Evolutionary conservation across 92 coral and sea anemone genomes (phyloP).

Genomic region (Muricea muricata): DNA sequence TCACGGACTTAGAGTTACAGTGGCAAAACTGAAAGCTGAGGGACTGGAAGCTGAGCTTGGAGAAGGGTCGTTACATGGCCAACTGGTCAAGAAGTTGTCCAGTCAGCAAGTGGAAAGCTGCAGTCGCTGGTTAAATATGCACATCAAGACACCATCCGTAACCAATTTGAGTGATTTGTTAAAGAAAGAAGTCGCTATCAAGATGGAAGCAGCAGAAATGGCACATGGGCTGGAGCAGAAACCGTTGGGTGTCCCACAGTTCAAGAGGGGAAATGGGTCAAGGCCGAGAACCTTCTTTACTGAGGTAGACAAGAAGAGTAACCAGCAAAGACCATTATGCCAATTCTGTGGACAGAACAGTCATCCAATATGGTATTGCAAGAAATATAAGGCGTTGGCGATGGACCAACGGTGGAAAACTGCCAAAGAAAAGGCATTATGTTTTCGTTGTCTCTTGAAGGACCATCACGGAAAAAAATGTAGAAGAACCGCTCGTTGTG

Average conservation of each 20-base stretch:
- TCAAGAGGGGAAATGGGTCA: not conserved
- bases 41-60: not conserved
- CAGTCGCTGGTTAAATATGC: slow-evolving; percentile 6
- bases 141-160: not conserved
- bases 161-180: not conserved
- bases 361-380: slow-evolving; percentile 66
- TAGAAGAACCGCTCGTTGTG: not conserved
- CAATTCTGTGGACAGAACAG: not conserved
- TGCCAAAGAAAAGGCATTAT: slow-evolving; percentile 62
- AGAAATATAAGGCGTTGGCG: slow-evolving; percentile 26
- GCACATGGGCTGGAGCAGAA: not conserved
- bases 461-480: not conserved
- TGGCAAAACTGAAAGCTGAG: not conserved
- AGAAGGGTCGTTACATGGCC: not conserved
- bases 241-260: not conserved
- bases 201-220: not conserved
- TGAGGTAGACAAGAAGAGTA: not conserved
- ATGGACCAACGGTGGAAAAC: slow-evolving; percentile 54
- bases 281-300: not conserved
- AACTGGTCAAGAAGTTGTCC: slow-evolving; percentile 1
- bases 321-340: not conserved
- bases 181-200: not conserved
- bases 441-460: slow-evolving; percentile 59
- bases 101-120: slow-evolving; percentile 10
- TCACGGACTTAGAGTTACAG: too few relatives aligned